Evolutionary conservation across 2,888 invertebrate genomes (phyloP).

Genomic region (Chesias legatella): DNA sequence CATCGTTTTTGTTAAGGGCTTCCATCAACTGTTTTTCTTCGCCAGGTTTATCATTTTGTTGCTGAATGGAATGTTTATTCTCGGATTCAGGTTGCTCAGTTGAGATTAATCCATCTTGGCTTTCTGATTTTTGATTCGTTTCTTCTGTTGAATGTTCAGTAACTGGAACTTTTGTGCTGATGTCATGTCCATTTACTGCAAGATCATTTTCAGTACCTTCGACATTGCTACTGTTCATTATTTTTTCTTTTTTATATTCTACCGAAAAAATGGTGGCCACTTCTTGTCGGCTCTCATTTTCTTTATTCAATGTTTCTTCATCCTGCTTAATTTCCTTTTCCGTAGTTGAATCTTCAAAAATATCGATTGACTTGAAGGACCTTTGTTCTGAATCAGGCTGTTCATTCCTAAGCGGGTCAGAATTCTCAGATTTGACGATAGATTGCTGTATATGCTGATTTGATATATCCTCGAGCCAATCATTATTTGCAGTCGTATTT

Average conservation of each 20-base stretch:
- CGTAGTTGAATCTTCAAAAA: conserved; percentile 36
- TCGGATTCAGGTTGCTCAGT: conserved; percentile 29
- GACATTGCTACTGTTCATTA: conserved; percentile 6
- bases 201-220: conserved; percentile 15
- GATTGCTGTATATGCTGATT: conserved; percentile 24
- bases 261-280: conserved; percentile 11
- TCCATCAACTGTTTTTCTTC: conserved; percentile 44
- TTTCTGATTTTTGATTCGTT: conserved; percentile 29
- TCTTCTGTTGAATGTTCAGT: conserved; percentile 21
- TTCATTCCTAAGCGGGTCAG: conserved; percentile 24
- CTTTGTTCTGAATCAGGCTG: conserved; percentile 45
- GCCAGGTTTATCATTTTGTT: conserved; percentile 26
- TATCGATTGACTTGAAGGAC: conserved; percentile 47
- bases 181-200: conserved; percentile 2
- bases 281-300: conserved; percentile 7
- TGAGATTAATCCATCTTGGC: conserved; percentile 26
- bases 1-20: conserved; percentile 37
- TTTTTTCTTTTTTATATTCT: conserved; percentile 7
- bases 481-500: conserved; percentile 39
- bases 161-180: conserved; percentile 7
- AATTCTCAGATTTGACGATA: conserved; percentile 10
- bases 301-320: conserved; percentile 2
- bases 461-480: conserved; percentile 48
- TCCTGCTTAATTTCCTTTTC: background rate
- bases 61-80: conserved; percentile 42